Evolutionary conservation across 1,140 invertebrate genomes (phyloP).

Genomic region (Aricia agestis): DNA sequence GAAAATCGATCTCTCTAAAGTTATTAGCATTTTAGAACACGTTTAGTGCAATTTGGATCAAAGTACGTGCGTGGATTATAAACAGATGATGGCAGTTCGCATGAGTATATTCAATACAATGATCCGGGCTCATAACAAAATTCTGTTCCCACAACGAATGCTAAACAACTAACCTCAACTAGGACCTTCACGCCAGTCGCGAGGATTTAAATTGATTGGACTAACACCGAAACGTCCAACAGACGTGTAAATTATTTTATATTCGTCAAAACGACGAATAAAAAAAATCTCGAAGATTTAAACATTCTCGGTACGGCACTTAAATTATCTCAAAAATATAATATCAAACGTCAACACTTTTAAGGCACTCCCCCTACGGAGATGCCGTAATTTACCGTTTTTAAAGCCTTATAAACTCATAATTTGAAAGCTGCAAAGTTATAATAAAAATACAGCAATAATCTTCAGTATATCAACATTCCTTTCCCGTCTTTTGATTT

Average conservation of each 20-base stretch:
- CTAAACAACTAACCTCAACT: not conserved
- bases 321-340: too few species aligned
- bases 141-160: conserved; percentile 12
- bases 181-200: not conserved
- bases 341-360: too few species aligned
- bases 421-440: too few species aligned
- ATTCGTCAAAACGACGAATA: too few species aligned
- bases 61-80: not conserved
- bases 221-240: not conserved
- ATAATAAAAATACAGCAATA: too few species aligned
- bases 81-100: not conserved
- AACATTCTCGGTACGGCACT: too few species aligned
- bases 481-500: too few species aligned
- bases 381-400: too few species aligned
- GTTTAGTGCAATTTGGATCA: not conserved
- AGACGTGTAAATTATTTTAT: not conserved
- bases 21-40: not conserved
- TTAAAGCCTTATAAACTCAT: too few species aligned
- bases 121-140: not conserved
- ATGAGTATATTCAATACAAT: conserved; percentile 11
- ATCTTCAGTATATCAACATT: too few species aligned
- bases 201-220: conserved; percentile 5
- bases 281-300: too few species aligned
- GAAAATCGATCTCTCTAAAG: not conserved
- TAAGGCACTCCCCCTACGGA: too few species aligned